These are phyloP conservation scores for Hymenopus coronatus DNA, from an alignment of 2,888 invertebrate species.

Conservation along the genomic window DNA sequence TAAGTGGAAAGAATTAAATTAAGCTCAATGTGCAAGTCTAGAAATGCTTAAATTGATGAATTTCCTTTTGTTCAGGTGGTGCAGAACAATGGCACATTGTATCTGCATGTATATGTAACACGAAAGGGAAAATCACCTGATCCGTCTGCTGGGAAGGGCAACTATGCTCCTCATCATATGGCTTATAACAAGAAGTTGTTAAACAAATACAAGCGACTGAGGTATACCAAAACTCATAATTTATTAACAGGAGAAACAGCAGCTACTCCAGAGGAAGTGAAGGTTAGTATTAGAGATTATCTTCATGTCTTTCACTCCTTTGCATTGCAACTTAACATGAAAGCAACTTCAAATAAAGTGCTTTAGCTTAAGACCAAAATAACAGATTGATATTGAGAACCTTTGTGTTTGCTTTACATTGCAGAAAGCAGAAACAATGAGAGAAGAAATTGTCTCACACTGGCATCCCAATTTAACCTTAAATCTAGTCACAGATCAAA, in stretches of 20 bases:
- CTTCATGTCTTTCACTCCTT: conserved; percentile 20
- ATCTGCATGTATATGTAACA: conserved; percentile 85
- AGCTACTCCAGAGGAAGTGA: conserved; percentile 65
- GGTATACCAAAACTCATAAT: conserved; percentile 86
- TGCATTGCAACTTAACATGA: not conserved
- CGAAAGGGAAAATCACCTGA: conserved; percentile 80
- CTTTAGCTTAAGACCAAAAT: not conserved
- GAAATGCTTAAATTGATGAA: not conserved
- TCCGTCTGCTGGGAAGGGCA: conserved; percentile 61
- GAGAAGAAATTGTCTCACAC: conserved; percentile 90
- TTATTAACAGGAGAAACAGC: conserved; percentile 88
- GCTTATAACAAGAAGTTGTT: conserved; percentile 75
- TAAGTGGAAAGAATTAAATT: no score
- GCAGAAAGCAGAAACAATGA: conserved; percentile 70
- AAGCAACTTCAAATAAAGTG: not conserved
- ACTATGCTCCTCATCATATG: conserved; percentile 66
- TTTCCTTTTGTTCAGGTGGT: conserved; percentile 46
- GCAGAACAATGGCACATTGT: conserved; percentile 91
- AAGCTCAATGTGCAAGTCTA: no score
- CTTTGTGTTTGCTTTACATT: conserved; percentile 39
- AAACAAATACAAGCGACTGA: conserved; percentile 88
- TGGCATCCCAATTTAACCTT: conserved; percentile 99
- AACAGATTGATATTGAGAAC: not conserved
- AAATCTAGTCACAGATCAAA: conserved; percentile 93
- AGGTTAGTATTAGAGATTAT: conserved; percentile 45